Evolutionary conservation across 2,113 vertebrate genomes (phyloP).

Genomic region (Bungarus multicinctus): DNA sequence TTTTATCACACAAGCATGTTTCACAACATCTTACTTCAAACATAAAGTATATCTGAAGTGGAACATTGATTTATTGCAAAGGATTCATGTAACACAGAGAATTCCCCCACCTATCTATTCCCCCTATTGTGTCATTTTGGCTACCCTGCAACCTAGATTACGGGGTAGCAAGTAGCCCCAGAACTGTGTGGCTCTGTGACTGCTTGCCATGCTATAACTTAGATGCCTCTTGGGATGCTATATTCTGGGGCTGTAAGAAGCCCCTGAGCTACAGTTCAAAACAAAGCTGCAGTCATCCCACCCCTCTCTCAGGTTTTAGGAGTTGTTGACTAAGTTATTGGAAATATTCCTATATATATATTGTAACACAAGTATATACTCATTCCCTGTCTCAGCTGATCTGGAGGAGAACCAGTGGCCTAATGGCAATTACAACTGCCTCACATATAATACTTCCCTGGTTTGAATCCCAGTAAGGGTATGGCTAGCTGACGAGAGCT

Average conservation of each 20-base stretch:
- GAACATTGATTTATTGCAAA: not conserved
- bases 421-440: no score
- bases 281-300: no score
- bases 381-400: no score
- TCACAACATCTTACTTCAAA: not conserved
- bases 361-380: no score
- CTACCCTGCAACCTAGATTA: not conserved
- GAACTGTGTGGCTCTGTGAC: not conserved
- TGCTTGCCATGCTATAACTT: not conserved
- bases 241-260: no score
- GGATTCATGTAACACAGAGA: not conserved
- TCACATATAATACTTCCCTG: no score
- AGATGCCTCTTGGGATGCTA: not conserved
- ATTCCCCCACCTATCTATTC: not conserved
- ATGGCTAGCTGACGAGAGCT: no score
- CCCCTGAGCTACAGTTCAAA: no score
- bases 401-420: no score
- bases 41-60: not conserved
- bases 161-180: not conserved
- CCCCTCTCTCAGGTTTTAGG: no score
- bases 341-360: not conserved
- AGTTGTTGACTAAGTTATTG: not conserved
- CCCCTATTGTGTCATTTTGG: not conserved
- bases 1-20: not conserved
- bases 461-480: no score